phyloP scores from a whole-genome alignment of 1,140 invertebrate species.

The Zophobas atratus region DNA sequence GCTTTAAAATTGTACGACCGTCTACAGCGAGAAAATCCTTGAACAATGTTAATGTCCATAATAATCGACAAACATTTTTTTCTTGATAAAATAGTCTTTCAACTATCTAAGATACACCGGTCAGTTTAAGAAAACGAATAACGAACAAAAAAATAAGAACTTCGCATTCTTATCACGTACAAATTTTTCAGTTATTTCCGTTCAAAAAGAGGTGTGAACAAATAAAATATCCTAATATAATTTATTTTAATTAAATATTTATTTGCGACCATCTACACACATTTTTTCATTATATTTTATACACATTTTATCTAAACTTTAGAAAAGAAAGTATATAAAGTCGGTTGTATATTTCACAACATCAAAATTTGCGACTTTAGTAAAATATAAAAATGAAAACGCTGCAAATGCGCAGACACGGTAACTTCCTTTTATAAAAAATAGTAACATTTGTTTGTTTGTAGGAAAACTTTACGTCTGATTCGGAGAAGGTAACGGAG shows the following conservation, averaged over 20 bases:
- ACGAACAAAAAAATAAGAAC: too few relatives aligned
- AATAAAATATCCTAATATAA: too few relatives aligned
- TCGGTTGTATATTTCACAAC: constrained; percentile 19
- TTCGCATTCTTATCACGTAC: too few relatives aligned
- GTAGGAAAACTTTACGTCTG: constrained; percentile 28
- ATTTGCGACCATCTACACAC: background rate
- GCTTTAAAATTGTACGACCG: too few relatives aligned
- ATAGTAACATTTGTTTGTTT: constrained; percentile 18
- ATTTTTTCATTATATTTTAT: background rate
- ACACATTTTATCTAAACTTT: constrained; percentile 16
- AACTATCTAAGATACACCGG: too few relatives aligned
- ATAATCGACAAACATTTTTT: too few relatives aligned
- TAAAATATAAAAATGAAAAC: constrained; percentile 22
- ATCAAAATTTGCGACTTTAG: constrained; percentile 15
- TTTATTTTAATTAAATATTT: background rate
- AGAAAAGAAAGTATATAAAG: constrained; percentile 31
- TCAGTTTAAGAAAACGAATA: too few relatives aligned
- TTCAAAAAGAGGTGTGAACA: too few relatives aligned
- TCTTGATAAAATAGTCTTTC: too few relatives aligned
- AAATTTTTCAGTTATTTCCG: too few relatives aligned
- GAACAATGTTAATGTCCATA: too few relatives aligned
- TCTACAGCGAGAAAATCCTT: too few relatives aligned
- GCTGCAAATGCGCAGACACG: constrained; percentile 1
- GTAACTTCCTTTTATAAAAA: constrained; percentile 15
- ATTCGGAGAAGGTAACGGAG: constrained; percentile 71